Evolutionary conservation across 2,888 invertebrate species (phyloP).

Genomic region (Microchrysa polita): DNA sequence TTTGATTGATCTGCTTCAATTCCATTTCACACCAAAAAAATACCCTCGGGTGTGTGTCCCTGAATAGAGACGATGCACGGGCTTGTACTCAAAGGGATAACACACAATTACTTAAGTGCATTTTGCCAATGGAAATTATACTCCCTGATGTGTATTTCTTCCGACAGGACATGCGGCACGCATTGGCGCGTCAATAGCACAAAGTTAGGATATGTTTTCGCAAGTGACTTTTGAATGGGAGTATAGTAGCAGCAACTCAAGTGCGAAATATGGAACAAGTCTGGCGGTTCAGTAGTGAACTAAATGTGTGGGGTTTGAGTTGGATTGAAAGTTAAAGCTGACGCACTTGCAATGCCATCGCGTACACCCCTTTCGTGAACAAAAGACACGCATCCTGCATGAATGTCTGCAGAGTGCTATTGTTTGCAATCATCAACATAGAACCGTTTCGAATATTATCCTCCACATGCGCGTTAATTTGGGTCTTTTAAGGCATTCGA

Average conservation of each 20-base stretch:
- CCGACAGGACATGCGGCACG: neutral
- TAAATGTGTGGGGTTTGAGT: slow-evolving; percentile 7
- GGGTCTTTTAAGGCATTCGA: slow-evolving; percentile 21
- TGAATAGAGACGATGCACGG: neutral
- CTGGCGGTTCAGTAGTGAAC: neutral
- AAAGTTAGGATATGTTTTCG: slow-evolving; percentile 17
- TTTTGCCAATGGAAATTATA: slow-evolving; percentile 34
- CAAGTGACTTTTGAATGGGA: slow-evolving; percentile 25
- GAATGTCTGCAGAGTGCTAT: neutral
- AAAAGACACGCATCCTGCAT: slow-evolving; percentile 31
- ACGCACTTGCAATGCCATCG: slow-evolving; percentile 33
- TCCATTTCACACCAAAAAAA: slow-evolving; percentile 43
- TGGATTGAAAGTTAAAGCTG: slow-evolving; percentile 7
- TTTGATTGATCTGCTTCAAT: slow-evolving; percentile 44
- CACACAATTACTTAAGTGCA: slow-evolving; percentile 42
- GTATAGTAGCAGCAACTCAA: too few relatives aligned
- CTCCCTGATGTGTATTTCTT: slow-evolving; percentile 3
- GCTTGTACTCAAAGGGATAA: slow-evolving; percentile 9
- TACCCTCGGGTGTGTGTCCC: slow-evolving; percentile 12
- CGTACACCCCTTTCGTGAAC: slow-evolving; percentile 36
- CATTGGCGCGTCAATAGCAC: neutral
- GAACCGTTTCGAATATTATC: slow-evolving; percentile 18
- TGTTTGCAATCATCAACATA: slow-evolving; percentile 24
- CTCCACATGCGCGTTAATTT: slow-evolving; percentile 41
- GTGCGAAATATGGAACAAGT: slow-evolving; percentile 43